phyloP scores from a whole-genome alignment of 64 coral and sea anemone species.

The Pocillopora verrucosa region DNA sequence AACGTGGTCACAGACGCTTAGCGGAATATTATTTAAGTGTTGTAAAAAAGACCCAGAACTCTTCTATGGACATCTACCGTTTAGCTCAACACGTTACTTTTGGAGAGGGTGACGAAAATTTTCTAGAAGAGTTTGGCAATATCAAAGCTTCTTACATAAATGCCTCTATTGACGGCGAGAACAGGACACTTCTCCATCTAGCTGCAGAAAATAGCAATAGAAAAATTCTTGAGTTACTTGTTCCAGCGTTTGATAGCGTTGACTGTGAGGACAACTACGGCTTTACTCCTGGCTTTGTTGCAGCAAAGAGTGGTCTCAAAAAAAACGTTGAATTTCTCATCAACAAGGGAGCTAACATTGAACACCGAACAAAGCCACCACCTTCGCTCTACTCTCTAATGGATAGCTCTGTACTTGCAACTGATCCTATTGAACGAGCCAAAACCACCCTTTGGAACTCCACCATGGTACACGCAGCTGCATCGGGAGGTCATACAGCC shows the following conservation, averaged over 20 bases:
- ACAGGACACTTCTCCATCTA: constrained; percentile 61
- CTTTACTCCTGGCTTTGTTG: constrained; percentile 65
- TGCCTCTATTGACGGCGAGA: constrained; percentile 21
- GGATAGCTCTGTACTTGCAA: neutral
- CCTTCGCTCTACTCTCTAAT: neutral
- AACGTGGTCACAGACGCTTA: constrained; percentile 51
- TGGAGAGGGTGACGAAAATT: neutral
- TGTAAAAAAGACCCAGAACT: neutral
- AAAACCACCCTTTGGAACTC: constrained; percentile 27
- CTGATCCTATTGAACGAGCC: constrained; percentile 15
- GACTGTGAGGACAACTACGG: constrained; percentile 62
- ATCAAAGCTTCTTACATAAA: constrained; percentile 27
- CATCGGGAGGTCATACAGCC: constrained; percentile 5
- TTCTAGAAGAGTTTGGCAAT: neutral
- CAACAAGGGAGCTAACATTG: constrained; percentile 35
- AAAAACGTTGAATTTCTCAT: constrained; percentile 27
- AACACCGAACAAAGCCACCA: constrained; percentile 23
- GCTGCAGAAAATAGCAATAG: constrained; percentile 16
- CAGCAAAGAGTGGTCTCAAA: constrained; percentile 19
- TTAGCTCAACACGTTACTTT: constrained; percentile 59
- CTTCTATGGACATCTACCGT: constrained; percentile 20
- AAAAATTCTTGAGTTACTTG: constrained; percentile 27
- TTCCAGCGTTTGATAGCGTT: constrained; percentile 38
- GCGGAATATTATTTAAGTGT: constrained; percentile 45
- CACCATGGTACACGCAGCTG: constrained; percentile 38